Percentiles rank a stretch among this genome's conserved stretches.
Evolutionary conservation across 2,113 vertebrate species (phyloP).

Genomic region (Psephotus haematonotus): DNA sequence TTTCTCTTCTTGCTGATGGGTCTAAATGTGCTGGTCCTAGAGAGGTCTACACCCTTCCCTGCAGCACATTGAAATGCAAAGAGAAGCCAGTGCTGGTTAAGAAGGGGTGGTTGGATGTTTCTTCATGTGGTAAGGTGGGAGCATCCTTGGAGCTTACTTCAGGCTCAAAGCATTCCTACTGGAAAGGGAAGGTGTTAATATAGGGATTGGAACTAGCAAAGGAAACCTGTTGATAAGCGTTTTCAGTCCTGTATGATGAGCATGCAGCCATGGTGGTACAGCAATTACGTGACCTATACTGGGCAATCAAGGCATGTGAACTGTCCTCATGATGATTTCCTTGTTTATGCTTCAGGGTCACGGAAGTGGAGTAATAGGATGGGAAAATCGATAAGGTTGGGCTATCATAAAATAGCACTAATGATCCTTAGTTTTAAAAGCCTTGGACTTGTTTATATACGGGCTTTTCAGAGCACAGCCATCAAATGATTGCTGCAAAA

Average conservation of each 20-base stretch:
- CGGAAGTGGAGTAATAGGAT: conserved; percentile 52
- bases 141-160: background rate
- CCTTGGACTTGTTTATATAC: conserved; percentile 66
- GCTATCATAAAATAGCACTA: conserved; percentile 76
- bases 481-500: background rate
- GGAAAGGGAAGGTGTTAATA: background rate
- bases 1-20: background rate
- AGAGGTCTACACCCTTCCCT: background rate
- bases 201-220: background rate
- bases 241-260: background rate
- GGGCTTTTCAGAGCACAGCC: background rate
- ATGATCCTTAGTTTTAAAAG: conserved; percentile 72
- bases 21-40: background rate
- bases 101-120: background rate
- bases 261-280: background rate
- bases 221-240: background rate
- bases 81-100: background rate
- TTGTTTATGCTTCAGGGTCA: conserved; percentile 14
- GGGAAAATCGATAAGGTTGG: conserved; percentile 75
- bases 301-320: background rate
- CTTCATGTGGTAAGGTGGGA: background rate
- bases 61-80: background rate
- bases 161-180: background rate
- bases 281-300: fast-evolving
- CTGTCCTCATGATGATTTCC: background rate